Percentiles rank a stretch among this genome's conserved stretches.
These are phyloP conservation scores for Ranitomeya variabilis DNA, from an alignment of 2,113 vertebrate genomes.

Conservation along the genomic window DNA sequence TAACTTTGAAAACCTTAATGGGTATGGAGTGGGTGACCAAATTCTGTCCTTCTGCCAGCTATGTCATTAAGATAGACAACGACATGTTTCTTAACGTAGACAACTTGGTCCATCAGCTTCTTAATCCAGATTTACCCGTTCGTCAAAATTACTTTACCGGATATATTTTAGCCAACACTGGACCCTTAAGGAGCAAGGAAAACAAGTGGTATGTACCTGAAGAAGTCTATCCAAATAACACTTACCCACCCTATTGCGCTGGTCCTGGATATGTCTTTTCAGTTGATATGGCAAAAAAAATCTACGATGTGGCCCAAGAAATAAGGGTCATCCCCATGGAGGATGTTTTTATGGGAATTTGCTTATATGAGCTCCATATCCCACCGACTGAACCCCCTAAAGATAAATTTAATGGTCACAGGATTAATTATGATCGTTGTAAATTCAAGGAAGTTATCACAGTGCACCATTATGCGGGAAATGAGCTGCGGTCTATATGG, in stretches of 20 bases:
- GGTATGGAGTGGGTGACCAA: slow-evolving; percentile 46
- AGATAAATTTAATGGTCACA: slow-evolving; percentile 45
- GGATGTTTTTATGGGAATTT: slow-evolving; percentile 57
- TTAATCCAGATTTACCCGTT: slow-evolving; percentile 13
- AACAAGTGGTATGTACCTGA: slow-evolving; percentile 57
- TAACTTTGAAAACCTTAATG: slow-evolving; percentile 57
- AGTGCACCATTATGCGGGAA: background rate
- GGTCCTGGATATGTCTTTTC: slow-evolving; percentile 55
- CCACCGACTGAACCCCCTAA: background rate
- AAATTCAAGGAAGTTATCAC: slow-evolving; percentile 14
- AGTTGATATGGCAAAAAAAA: slow-evolving; percentile 57
- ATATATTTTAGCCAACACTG: background rate
- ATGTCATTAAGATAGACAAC: slow-evolving; percentile 56
- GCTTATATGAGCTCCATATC: slow-evolving; percentile 38
- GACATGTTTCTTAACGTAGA: slow-evolving; percentile 58
- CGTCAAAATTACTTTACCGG: slow-evolving; percentile 59
- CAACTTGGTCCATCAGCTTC: slow-evolving; percentile 50
- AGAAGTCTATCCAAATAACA: slow-evolving; percentile 44
- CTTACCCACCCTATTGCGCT: slow-evolving; percentile 59
- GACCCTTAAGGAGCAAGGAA: rapidly evolving
- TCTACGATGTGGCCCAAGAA: background rate
- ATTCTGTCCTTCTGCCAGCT: slow-evolving; percentile 42
- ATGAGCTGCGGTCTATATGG: background rate
- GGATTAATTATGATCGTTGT: slow-evolving; percentile 53
- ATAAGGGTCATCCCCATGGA: slow-evolving; percentile 54